Conservation (phyloP, 2,113 vertebrate species). For the Eupsittula cactorum region DNA sequence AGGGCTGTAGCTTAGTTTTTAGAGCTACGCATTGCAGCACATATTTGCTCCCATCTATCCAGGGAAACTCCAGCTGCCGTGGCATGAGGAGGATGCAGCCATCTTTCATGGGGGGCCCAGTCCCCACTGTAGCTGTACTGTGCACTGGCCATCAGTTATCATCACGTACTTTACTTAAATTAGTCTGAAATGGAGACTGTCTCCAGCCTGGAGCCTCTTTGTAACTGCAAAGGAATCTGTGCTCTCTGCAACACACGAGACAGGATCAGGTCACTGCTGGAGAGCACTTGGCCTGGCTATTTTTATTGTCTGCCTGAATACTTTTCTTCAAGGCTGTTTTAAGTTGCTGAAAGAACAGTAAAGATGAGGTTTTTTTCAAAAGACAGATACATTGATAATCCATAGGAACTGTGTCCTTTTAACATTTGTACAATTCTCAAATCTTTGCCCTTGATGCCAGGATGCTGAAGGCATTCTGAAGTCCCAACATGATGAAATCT, state of each 20-base stretch:
- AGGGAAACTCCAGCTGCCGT: background rate
- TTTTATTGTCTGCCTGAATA: constrained; percentile 43
- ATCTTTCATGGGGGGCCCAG: accelerated
- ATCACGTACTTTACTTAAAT: constrained; percentile 47
- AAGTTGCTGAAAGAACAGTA: constrained; percentile 9
- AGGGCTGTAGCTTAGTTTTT: background rate
- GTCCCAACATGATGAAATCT: constrained; percentile 19
- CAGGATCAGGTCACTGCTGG: background rate
- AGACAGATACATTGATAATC: background rate
- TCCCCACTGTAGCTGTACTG: background rate
- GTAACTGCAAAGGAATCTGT: constrained; percentile 56
- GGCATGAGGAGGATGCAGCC: background rate
- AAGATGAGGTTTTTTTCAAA: background rate
- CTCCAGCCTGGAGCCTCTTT: constrained; percentile 10
- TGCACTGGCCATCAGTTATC: background rate
- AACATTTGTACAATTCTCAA: background rate
- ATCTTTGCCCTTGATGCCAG: background rate
- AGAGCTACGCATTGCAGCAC: background rate
- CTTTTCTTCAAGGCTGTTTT: background rate
- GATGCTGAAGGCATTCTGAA: constrained; percentile 30
- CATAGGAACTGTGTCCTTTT: background rate
- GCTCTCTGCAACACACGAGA: background rate
- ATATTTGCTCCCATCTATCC: background rate
- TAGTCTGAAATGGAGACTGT: constrained; percentile 51
- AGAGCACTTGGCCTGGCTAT: constrained; percentile 49